Base-by-base conservation (phyloP, 2,113 vertebrate species). In the Zosterops hypoxanthus region DNA sequence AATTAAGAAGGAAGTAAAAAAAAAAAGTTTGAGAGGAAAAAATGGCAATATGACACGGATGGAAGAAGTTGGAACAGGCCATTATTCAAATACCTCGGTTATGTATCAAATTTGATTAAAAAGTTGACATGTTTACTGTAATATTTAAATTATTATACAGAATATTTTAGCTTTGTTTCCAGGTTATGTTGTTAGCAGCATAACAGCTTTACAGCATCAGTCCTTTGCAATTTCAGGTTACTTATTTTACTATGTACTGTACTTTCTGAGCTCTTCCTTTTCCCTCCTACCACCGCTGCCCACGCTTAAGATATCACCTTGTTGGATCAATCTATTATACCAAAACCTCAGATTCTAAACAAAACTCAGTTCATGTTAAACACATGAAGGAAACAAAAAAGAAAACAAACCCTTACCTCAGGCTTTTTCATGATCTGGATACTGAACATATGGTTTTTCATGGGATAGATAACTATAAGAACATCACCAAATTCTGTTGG, bases 371-470 rank as follows among this genome's bases (percentile, higher is more conserved):
- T 79, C 41, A 79, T 41, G 59, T 28, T 23, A 92, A 96, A 96
- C 70, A 66, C 22, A 76, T 5, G 6, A 88, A 57, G 76, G 10
- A 89, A 96, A 95, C 6, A 93, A 5, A 61, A 73, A 78, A 64
- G 55, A 83, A 79, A 88, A 55, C 13, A 49, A 68, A 36, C 6
- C 12, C 97, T 96, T 98, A 99, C 99, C 99, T 99, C 99, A 33
- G 99, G 99, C 81, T 99, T 99, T 96, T 99, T 99, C 96, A 99
- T 99, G 92, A 99, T 99, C 94, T 99, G 99, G 96, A 99, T 99
- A 97, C 99, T 99, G 97, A 99, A 99, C 99, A 99, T 99, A 96
- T 99, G 99, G 98, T 99, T 99, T 98, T 99, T 99, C 98, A 99
- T 99, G 91, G 99, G 99, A 97, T 99, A 99, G 97, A 99, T 99